A percentile compares a stretch with the other conserved stretches of the same genome.
phyloP scores from a whole-genome alignment of 2,797 vertebrate species.

The Falco concolor region DNA sequence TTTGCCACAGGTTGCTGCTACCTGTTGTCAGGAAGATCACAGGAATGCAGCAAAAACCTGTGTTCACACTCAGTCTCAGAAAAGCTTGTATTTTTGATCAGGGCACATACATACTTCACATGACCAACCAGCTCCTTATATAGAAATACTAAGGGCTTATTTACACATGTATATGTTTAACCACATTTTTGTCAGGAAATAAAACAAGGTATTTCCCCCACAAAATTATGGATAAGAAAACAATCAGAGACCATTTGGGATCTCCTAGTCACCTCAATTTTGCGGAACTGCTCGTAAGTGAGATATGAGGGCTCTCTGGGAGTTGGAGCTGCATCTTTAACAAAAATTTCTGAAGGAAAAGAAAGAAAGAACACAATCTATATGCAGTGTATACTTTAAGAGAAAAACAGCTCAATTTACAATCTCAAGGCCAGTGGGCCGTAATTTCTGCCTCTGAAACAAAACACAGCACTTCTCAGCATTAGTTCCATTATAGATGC shows the following conservation, averaged over 20 bases:
- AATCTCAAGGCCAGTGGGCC: background rate
- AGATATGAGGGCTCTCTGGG: background rate
- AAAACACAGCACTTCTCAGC: slow-evolving; percentile 7
- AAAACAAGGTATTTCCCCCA: background rate
- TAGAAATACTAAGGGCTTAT: background rate
- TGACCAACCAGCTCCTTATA: background rate
- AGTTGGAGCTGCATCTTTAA: background rate
- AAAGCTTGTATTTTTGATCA: background rate
- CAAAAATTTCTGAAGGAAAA: background rate
- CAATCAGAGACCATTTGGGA: background rate
- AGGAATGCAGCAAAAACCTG: background rate
- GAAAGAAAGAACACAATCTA: background rate
- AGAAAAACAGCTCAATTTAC: background rate
- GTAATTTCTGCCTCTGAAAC: slow-evolving; percentile 15
- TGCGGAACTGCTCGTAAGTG: background rate
- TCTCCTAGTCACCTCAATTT: background rate
- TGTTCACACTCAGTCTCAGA: background rate
- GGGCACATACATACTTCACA: background rate
- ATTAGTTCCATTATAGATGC: background rate
- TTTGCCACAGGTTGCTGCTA: background rate
- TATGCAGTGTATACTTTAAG: background rate
- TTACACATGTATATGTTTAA: background rate
- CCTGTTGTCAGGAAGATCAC: background rate
- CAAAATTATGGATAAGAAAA: background rate
- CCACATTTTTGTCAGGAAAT: background rate